Evolutionary conservation across 2,888 invertebrate species (phyloP).

Genomic region (Acanthoscelides obtectus): DNA sequence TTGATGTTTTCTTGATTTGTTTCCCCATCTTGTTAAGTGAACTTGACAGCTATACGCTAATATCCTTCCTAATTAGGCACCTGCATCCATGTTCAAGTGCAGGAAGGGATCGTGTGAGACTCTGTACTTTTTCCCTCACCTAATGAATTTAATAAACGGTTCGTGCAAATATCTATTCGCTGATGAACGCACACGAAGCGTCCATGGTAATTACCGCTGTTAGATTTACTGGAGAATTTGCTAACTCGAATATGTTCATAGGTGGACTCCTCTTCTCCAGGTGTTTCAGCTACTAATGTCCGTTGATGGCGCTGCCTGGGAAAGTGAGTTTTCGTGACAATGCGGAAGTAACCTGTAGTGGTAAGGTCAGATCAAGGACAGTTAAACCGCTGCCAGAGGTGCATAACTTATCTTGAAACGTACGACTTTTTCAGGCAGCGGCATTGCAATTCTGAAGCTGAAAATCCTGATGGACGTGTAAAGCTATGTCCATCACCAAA

Average conservation of each 20-base stretch:
- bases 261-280: not conserved
- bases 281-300: not conserved
- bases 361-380: no score
- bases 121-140: not conserved
- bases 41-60: no score
- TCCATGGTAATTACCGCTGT: not conserved
- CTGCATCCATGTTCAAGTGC: not conserved
- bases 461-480: no score
- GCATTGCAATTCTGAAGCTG: no score
- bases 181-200: not conserved
- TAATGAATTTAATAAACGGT: not conserved
- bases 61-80: no score
- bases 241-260: not conserved
- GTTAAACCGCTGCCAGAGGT: no score
- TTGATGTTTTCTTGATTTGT: no score
- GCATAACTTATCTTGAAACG: no score
- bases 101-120: not conserved
- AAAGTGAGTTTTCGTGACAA: not conserved
- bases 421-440: no score
- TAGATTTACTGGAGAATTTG: not conserved
- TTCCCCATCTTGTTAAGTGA: no score
- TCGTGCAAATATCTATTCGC: not conserved
- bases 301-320: not conserved
- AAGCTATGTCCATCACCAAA: no score
- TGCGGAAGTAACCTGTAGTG: not conserved